Conservation (phyloP, 2,113 vertebrate genomes). For the Mus pahari region DNA sequence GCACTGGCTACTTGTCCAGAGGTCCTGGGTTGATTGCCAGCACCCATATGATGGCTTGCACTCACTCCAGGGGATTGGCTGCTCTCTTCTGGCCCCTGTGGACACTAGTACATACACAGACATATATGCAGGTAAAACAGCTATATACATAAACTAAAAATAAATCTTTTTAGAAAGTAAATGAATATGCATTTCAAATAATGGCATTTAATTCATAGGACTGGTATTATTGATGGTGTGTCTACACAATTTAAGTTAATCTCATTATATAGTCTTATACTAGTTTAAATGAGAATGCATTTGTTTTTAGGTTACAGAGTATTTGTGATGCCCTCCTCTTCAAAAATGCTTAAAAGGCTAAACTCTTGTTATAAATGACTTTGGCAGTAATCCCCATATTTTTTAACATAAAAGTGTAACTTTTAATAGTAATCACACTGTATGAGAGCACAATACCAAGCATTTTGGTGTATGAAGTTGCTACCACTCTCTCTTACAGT, state of each 20-base stretch:
- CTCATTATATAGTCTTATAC: slow-evolving; percentile 37
- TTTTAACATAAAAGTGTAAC: neutral
- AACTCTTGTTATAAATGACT: slow-evolving; percentile 47
- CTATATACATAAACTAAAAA: neutral
- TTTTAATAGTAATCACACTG: neutral
- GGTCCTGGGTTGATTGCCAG: neutral
- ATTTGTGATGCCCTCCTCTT: neutral
- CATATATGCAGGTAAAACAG: neutral
- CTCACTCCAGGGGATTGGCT: neutral
- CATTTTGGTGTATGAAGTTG: neutral
- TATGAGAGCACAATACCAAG: neutral
- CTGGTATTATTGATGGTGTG: slow-evolving; percentile 36
- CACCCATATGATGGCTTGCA: neutral
- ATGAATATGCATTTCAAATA: slow-evolving; percentile 47
- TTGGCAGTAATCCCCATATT: neutral
- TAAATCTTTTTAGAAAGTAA: neutral
- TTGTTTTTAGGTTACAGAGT: slow-evolving; percentile 38
- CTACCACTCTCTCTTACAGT: neutral
- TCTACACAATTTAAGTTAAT: slow-evolving; percentile 28
- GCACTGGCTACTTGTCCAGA: neutral
- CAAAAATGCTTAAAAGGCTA: slow-evolving; percentile 54
- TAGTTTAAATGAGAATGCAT: neutral
- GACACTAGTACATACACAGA: neutral
- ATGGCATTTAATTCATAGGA: slow-evolving; percentile 45
- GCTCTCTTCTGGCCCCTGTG: neutral